Evolutionary conservation across 2,797 vertebrate species (phyloP).

Genomic region (Anas capensis): DNA sequence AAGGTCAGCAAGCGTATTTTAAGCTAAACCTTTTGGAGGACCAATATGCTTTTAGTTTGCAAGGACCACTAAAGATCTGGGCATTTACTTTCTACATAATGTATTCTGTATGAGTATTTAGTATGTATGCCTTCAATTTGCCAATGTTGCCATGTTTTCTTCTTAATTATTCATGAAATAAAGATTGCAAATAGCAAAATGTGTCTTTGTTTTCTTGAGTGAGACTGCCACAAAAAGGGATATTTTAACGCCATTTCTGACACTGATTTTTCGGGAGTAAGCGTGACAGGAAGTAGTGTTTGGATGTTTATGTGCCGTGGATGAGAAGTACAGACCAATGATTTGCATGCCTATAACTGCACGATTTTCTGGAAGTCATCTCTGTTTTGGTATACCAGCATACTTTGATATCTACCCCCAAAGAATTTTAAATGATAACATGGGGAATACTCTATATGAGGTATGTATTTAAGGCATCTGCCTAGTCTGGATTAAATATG

Average conservation of each 20-base stretch:
- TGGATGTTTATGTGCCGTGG: not conserved
- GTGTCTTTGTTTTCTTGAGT: conserved; percentile 29
- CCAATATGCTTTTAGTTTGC: conserved; percentile 66
- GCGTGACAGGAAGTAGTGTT: not conserved
- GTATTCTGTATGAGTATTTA: conserved; percentile 73
- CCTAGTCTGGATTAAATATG: not conserved
- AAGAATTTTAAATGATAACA: not conserved
- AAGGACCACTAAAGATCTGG: conserved; percentile 67
- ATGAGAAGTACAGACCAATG: not conserved
- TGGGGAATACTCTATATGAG: not conserved
- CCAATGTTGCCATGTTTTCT: conserved; percentile 70
- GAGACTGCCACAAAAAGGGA: not conserved
- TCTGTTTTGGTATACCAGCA: not conserved
- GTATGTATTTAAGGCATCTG: not conserved
- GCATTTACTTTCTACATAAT: conserved; percentile 71
- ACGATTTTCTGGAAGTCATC: not conserved
- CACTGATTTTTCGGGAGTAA: not conserved
- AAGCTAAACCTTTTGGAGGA: conserved; percentile 65
- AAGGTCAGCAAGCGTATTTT: conserved; percentile 2
- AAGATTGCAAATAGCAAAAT: conserved; percentile 40
- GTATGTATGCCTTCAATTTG: conserved; percentile 72
- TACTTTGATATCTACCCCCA: not conserved
- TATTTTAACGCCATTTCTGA: not conserved
- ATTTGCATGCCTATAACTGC: not conserved
- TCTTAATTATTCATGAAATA: conserved; percentile 72